A percentile compares a stretch with the other conserved stretches of the same genome.
Evolutionary conservation across 2,888 invertebrate species (phyloP).

Genomic region (Rhabditophanes sp.): DNA sequence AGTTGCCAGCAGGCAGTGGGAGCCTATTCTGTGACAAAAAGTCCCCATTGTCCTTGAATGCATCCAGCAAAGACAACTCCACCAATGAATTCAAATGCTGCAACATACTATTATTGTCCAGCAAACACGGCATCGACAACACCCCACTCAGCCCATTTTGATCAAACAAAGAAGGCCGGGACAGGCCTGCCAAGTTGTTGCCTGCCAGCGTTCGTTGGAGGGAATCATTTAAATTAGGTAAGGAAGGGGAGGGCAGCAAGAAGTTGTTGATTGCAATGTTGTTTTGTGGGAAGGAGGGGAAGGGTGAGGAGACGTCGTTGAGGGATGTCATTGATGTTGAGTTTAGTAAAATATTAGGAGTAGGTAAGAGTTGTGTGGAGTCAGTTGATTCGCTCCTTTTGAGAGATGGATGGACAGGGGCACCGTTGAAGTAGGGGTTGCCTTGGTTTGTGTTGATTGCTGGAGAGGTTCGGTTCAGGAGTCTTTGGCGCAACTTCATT

Average conservation of each 20-base stretch:
- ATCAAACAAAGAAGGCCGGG: slow-evolving; percentile 26
- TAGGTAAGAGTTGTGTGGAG: slow-evolving; percentile 5
- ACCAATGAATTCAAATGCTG: too few species aligned
- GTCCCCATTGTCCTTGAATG: slow-evolving; percentile 5
- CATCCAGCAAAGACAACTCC: slow-evolving; percentile 5
- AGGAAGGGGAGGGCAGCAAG: slow-evolving; percentile 33
- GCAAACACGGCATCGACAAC: slow-evolving; percentile 36
- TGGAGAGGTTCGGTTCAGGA: slow-evolving; percentile 31
- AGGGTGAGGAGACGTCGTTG: not conserved
- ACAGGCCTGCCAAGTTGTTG: too few species aligned
- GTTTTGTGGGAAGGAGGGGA: not conserved
- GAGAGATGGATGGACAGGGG: slow-evolving; percentile 1
- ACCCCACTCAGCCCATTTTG: slow-evolving; percentile 25
- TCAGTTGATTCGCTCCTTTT: slow-evolving; percentile 1
- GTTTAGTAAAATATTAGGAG: too few species aligned
- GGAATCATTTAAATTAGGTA: slow-evolving; percentile 42
- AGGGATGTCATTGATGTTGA: slow-evolving; percentile 9
- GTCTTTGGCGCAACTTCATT: slow-evolving; percentile 37
- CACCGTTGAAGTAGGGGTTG: not conserved
- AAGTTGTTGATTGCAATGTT: too few species aligned
- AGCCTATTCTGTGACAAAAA: slow-evolving; percentile 4
- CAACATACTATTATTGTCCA: too few species aligned
- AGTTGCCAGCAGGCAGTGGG: slow-evolving; percentile 19
- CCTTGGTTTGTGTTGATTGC: slow-evolving; percentile 10
- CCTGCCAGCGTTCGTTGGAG: too few species aligned